Base-by-base conservation (phyloP, 2,888 invertebrate genomes). In the Ichneumoninae sp. region DNA sequence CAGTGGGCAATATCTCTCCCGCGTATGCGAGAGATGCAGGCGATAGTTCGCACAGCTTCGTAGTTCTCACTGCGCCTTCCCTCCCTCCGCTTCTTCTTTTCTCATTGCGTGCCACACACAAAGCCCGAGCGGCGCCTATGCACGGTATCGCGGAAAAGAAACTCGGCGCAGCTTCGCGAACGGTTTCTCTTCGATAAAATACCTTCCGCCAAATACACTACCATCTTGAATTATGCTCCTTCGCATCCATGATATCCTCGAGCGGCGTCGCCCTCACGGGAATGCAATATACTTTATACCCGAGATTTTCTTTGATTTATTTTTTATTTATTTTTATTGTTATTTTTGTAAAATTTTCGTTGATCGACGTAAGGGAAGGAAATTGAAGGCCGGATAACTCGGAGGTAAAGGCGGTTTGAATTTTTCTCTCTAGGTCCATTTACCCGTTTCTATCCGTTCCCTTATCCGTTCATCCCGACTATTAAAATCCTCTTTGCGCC, bases 1-100 rank as follows among this genome's bases (percentile, higher is more conserved):
- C 78, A 66, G 22, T 68, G 60, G 66, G 84, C 62, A 50, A 75
- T 84, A 81, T 81, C 69, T 81, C 81, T 77, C 81, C 40, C 68
- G 36, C 26, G 74, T 47, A 70, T 60, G 69, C 54, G 74, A 62
- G 60, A 81, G 74, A 78, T 74, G 65, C 65, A 66, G 54, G 62
- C 69, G 66, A 77, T 44, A 50, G 66, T 72, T 60, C 72, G 62
- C 69, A 33, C 81, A 70, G 74, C 69, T 77, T 71, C 70, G 69
- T 74, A 47, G 54, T 78, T 84, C 78, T 81, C 70, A 26, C 60
- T 66, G 54, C 74, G 52, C 7, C 8, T 16, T 36, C 40, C 40
- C 40, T 40, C 6, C 19, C 26, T 66, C 30, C 8, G 13, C 66
- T 36, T n/a, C 62, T 10, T 26, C 62, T 80, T 50, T 72, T 44